Base-by-base conservation (phyloP, 2,797 vertebrate genomes). In the Enteromius trimaculatus region DNA sequence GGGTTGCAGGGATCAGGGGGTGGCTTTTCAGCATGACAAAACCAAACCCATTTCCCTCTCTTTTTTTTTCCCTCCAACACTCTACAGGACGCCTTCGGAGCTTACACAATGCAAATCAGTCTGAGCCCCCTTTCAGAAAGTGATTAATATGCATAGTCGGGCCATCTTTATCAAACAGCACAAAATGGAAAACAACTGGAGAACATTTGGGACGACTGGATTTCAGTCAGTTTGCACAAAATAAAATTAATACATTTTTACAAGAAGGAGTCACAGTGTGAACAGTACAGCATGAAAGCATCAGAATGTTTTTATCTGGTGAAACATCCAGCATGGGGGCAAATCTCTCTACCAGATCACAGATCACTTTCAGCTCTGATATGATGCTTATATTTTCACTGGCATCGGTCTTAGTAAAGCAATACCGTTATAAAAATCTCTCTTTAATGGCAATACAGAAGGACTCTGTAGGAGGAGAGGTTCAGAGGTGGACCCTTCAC, bases 71-170 rank as follows among this genome's bases (percentile, higher is more conserved):
- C 90, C 92, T 91, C 93, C 90, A 92, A 88, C 93, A 74, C 93
- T 93, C 95, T 91, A 93, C 91, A 92, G 94, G 94, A 92, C 88
- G 93, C 93, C 95, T 90, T 93, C 92, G 85, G 91, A 90, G 92
- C 92, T 92, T 71, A 88, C 94, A 96, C 96, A 96, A 97, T 96
- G 95, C 94, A 95, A 95, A 96, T 94, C 92, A 95, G 94, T 93
- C 92, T 87, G 83, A 91, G 93, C 91, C 89, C 89, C 95, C 90
- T 96, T 98, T 97, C 96, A 97, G 89, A 90, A 88, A 26, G 90
- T 95, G 94, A 97, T 98, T 97, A 98, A 97, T 93, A 98, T 98
- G 96, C 97, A 96, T 89, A 94, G 95, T 91, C 94, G 87, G 95
- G 87, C 92, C 92, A 90, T 90, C 91, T 93, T 93, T 91, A 93